Evolutionary conservation across 2,113 vertebrate genomes (phyloP).

Genomic region (Antechinus stuartii): DNA sequence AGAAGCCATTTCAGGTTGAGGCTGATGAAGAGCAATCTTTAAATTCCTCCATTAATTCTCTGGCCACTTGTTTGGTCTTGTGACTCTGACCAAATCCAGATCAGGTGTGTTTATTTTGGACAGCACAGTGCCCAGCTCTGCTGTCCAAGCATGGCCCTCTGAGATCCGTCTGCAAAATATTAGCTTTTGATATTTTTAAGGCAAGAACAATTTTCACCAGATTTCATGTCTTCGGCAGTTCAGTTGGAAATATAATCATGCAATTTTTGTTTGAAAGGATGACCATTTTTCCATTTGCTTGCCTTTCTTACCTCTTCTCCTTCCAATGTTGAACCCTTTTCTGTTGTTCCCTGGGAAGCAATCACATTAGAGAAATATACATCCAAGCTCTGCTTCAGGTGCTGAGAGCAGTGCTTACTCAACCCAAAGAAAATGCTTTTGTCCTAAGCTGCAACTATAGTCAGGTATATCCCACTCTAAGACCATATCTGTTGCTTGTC

Average conservation of each 20-base stretch:
- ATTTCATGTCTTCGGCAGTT: slow-evolving; percentile 77
- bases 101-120: slow-evolving; percentile 85
- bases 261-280: slow-evolving; percentile 34
- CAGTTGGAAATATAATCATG: slow-evolving; percentile 56
- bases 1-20: slow-evolving; percentile 75
- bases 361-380: background rate
- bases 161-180: slow-evolving; percentile 73
- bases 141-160: slow-evolving; percentile 59
- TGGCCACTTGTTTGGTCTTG: slow-evolving; percentile 77
- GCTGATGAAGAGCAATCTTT: slow-evolving; percentile 74
- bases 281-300: background rate
- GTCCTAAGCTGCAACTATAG: background rate
- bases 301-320: background rate
- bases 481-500: background rate
- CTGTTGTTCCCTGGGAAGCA: slow-evolving; percentile 33
- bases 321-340: background rate
- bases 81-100: slow-evolving; percentile 76
- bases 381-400: slow-evolving; percentile 24
- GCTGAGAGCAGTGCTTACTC: background rate
- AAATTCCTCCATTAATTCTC: slow-evolving; percentile 82
- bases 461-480: background rate
- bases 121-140: slow-evolving; percentile 57
- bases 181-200: slow-evolving; percentile 80
- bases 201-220: slow-evolving; percentile 73
- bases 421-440: background rate